These are phyloP conservation scores for Camelus bactrianus DNA, from an alignment of 2,113 vertebrate species.

Conservation along the genomic window DNA sequence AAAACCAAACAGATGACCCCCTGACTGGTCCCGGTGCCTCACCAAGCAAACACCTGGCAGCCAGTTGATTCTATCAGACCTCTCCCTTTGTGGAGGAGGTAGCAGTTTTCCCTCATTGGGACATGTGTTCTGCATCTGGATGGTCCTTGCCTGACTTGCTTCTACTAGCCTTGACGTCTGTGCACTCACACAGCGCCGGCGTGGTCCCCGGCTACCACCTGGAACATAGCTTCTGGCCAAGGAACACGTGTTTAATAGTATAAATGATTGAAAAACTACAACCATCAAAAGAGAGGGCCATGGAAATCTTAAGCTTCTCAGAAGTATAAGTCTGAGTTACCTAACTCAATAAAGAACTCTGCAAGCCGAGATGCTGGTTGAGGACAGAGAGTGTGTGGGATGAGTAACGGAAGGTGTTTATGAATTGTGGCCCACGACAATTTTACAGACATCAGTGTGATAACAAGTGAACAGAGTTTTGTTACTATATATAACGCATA, in stretches of 20 bases:
- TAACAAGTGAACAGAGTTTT: not conserved
- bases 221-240: not conserved
- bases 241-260: not conserved
- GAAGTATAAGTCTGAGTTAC: not conserved
- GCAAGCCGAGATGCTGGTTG: not conserved
- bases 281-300: not conserved
- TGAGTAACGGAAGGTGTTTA: not conserved
- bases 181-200: not conserved
- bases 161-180: not conserved
- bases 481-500: not conserved
- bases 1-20: not conserved
- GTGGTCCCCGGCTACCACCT: not conserved
- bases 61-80: not conserved
- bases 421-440: not conserved
- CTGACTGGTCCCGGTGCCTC: not conserved
- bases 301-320: not conserved
- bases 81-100: not conserved
- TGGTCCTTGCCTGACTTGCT: not conserved
- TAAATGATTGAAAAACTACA: constrained; percentile 1
- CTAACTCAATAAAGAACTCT: not conserved
- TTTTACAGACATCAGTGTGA: not conserved
- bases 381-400: not conserved
- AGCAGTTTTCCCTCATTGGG: not conserved
- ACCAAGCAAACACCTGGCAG: no score
- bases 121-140: not conserved